Base-by-base conservation (phyloP, 2,888 invertebrate genomes). In the Chaitophorus viminalis region DNA sequence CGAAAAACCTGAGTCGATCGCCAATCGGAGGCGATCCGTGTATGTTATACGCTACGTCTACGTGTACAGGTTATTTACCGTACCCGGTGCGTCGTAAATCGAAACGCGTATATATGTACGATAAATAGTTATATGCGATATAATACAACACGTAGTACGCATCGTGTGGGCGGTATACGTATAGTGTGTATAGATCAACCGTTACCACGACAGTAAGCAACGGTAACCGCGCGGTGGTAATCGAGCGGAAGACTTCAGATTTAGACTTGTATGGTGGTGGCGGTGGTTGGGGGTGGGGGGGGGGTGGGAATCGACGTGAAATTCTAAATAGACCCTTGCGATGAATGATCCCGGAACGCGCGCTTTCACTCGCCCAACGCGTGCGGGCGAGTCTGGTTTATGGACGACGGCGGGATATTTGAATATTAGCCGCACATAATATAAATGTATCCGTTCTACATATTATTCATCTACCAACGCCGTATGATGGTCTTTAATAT, bases 301-400 rank as follows among this genome's bases (percentile, higher is more conserved):
- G n/a, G n/a, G n/a, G n/a, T n/a, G n/a, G n/a, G n/a, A 78, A 85
- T 85, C 68, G 85, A 85, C 77, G 29, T 85, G 68, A 85, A 85
- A 74, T 82, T 72, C 54, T 17, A 74, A 82, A 82, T 74, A 52
- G 82, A 74, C 3, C n/a, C n/a, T n/a, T n/a, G 36, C 72, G 74
- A 29, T 5, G 9, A 9, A 70, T 82, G 60, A 82, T 82, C 36
- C 60, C 21, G 70, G 70, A 4, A 46, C 46, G 46, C 46, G 5
- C n/a, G n/a, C n/a, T n/a, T n/a, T n/a, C n/a, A n/a, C n/a, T n/a
- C n/a, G n/a, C n/a, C n/a, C n/a, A 4, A 46, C 46, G 46, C 46
- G 5, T 46, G 9, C 46, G 9, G 46, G 11, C 11, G 46, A 46
- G 9, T 46, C 9, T 9, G 9, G 9, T 9, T 5, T 5, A 39